Base-by-base conservation (phyloP, 1,140 invertebrate species). In the Orius insidiosus region DNA sequence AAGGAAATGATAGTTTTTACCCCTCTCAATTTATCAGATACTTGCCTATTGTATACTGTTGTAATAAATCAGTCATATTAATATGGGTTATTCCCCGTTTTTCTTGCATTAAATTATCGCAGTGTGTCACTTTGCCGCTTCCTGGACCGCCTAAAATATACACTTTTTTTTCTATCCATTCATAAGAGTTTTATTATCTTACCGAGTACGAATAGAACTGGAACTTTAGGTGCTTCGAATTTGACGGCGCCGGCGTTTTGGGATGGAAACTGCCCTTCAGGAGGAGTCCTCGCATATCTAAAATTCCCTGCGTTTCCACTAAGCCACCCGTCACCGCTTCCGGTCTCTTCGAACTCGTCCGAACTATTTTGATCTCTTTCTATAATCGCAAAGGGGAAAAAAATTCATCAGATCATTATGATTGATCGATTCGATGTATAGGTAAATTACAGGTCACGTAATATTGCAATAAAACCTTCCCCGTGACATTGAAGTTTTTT, bases 41-140 rank as follows among this genome's bases (percentile, higher is more conserved):
- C 44, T 34, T 86, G 52, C 85, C 84, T 56, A 87, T 74, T 43
- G 82, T 77, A 59, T 88, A 86, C 60, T 87, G 82, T 57, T 87
- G 83, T 43, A 87, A 66, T 8, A 86, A 67, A 61, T 87, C 84
- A 43, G 83, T 86, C 82, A 90, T 87, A 61, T 90, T 90, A 57
- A 90, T 85, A 64, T 90, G 85, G 13, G 77, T 75, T 36, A 87
- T 70, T 5, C 81, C 82, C 40, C 76, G 75, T 53, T 80, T 76
- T 62, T 88, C 83, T 66, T 85, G 78, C 69, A 82, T 83, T 45
- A 87, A 66, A 56, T 78, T 85, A 60, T 90, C 85, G 63, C 85
- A 87, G 64, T 90, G 85, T 56, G 85, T 88, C 70, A 88, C 85
- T 74, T 90, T 90, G 35, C 85, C 85, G 59, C 83, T 87, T 53